Percentiles rank a stretch among this genome's conserved stretches.
phyloP scores from a whole-genome alignment of 1,140 invertebrate genomes.

The Hydropsyche tenuis region DNA sequence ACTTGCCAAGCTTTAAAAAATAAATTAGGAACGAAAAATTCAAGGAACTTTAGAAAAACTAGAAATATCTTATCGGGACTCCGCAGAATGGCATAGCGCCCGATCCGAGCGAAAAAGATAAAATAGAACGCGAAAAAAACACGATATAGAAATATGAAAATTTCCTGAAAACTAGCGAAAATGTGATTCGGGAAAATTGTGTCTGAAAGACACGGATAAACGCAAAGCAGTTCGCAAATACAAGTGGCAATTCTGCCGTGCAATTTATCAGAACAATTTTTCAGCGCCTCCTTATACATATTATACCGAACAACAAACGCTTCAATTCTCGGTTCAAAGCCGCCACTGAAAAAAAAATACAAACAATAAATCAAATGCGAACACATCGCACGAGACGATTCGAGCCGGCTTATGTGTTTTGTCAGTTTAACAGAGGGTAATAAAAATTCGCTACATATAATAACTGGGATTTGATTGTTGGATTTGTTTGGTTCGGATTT shows the following conservation, averaged over 20 bases:
- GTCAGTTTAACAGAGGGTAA: too few relatives aligned
- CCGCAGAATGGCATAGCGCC: neutral
- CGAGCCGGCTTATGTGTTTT: too few relatives aligned
- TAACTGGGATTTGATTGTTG: too few relatives aligned
- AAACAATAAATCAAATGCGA: too few relatives aligned
- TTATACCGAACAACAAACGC: neutral
- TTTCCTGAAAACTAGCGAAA: conserved; percentile 8
- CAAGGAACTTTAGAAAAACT: too few relatives aligned
- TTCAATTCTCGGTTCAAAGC: neutral
- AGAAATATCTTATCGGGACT: neutral
- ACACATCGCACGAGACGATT: too few relatives aligned
- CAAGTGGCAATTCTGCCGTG: conserved; percentile 8
- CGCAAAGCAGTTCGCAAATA: conserved; percentile 19
- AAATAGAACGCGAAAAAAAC: neutral
- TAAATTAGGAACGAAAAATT: neutral
- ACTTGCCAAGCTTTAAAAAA: too few relatives aligned
- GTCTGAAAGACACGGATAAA: conserved; percentile 14
- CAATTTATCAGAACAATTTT: conserved; percentile 17
- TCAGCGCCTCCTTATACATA: neutral
- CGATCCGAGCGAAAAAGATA: neutral
- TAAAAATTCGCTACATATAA: too few relatives aligned
- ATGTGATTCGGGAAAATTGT: conserved; percentile 12
- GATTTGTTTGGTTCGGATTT: too few relatives aligned
- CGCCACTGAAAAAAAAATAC: too few relatives aligned
- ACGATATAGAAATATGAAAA: neutral